Evolutionary conservation across 2,113 vertebrate genomes (phyloP), one percentile per base, ranked within the genome.

Genomic region (Paralichthys olivaceus): DNA sequence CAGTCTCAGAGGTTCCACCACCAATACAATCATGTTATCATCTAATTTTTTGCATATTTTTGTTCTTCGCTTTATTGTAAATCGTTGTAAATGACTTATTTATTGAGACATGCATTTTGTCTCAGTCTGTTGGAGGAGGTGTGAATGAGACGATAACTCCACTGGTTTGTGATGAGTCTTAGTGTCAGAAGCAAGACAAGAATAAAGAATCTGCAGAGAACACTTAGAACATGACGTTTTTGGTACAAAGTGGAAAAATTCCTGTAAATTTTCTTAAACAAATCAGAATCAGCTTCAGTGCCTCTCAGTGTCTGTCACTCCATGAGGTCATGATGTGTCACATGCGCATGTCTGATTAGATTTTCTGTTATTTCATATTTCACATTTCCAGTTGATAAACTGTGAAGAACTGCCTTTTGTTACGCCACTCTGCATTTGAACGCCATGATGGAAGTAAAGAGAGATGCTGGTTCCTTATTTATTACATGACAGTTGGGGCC

Each of bases 401-500:
- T 0, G 12, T 26, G 20, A 70, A 53, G 62, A 53, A 51, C 32
- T 4, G 4, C 19, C 0, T 12, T 32, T 58, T 70, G 34, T 69
- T 54, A 29, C 13, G 9, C 2, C 1, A 4, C 6, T 23, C 7
- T 64, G 29, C 25, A 70, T 69, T 67, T 75, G 71, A 81, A 69
- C 64, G 70, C 61, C 61, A 68, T 71, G 54, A 59, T 29, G 76
- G 88, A 89, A 89, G 83, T 84, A 34, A 79, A 60, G 20, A 15
- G 65, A 75, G 26, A 64, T 51, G 2, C 1, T 69, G 56, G 70
- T 91, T 91, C 85, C 72, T 83, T 82, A 72, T 85, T 92, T 85
- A 66, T 71, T 49, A 40, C 54, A 69, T 67, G 84, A 59, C 87
- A 72, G 90, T 89, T 89, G 40, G 70, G 32, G 74, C 73, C 80